These are phyloP conservation scores for Acrocera orbiculus DNA, from an alignment of 2,888 invertebrate species.

Conservation along the genomic window DNA sequence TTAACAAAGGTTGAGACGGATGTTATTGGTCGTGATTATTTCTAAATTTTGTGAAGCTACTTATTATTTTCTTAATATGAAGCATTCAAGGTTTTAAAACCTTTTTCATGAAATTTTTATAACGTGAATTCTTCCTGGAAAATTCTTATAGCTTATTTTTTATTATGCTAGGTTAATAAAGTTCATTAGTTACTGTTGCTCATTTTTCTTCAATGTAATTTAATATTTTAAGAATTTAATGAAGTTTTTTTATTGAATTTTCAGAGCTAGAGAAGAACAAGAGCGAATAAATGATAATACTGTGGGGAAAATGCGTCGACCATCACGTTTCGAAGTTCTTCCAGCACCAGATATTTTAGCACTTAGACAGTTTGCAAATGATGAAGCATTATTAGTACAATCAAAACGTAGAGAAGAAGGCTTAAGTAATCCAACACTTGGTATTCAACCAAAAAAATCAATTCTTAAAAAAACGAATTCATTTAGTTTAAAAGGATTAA, in stretches of 20 bases:
- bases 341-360: slow-evolving; percentile 69
- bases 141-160: no score
- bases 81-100: no score
- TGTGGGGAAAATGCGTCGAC: slow-evolving; percentile 39
- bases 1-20: not conserved
- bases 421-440: slow-evolving; percentile 30
- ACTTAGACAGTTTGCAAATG: slow-evolving; percentile 33
- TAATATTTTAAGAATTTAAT: no score
- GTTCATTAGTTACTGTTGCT: no score
- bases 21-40: no score
- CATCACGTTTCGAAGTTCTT: slow-evolving; percentile 53
- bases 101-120: no score
- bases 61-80: no score
- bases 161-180: no score
- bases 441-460: slow-evolving; percentile 53
- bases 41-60: no score
- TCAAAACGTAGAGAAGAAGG: slow-evolving; percentile 28
- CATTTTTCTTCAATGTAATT: no score
- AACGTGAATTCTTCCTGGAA: no score
- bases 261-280: slow-evolving; percentile 32
- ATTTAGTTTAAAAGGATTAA: slow-evolving; percentile 52
- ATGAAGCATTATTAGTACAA: slow-evolving; percentile 26
- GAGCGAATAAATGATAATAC: slow-evolving; percentile 35
- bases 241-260: no score
- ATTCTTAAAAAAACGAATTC: slow-evolving; percentile 89